Base-by-base conservation (phyloP, 2,888 invertebrate genomes). In the Hartigia nigra region DNA sequence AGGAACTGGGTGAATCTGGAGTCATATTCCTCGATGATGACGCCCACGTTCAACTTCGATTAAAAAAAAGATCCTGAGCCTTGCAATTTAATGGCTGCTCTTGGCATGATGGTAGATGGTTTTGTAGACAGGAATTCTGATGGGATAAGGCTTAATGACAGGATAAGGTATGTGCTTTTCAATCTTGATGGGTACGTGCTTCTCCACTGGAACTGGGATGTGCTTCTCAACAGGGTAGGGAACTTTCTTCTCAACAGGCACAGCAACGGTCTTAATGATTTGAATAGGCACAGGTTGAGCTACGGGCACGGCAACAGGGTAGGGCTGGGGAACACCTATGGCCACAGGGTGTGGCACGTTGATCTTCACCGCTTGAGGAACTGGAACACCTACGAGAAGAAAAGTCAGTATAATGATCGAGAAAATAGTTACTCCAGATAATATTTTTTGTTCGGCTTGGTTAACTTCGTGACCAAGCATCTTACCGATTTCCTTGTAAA, bases 181-280 rank as follows among this genome's bases (percentile, higher is more conserved):
- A 0, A 95, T 95, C 78, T 94, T 94, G 34, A 95, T 94, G 1
- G 95, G 95, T 4, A 95, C 94, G 0, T 95, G 94, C 86, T 95
- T 95, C 81, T 95, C 93, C 78, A 94, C 94, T 0, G 95, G 95
- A 39, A 95, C 94, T 55, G 94, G 94, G 0, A 95, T 94, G 9
- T 92, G 92, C 86, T 93, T 95, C 82, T 95, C 95, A 0, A 95
- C 95, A 0, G 95, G 94, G 86, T 95, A 95, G 0, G 95, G 95
- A 4, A 95, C 95, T 35, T 95, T 95, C 87, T 95, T 95, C 85
- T 95, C 95, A 0, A 95, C 94, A 0, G 95, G 95, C 36, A 95
- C 93, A 0, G 94, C 93, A 1, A 95, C 93, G 83, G 95, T 95
- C 87, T 95, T 95, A 55, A 95, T 92, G 4, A 95, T 93, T 0